Evolutionary conservation across 2,888 invertebrate genomes (phyloP).

Genomic region (Slavum lentiscoides): DNA sequence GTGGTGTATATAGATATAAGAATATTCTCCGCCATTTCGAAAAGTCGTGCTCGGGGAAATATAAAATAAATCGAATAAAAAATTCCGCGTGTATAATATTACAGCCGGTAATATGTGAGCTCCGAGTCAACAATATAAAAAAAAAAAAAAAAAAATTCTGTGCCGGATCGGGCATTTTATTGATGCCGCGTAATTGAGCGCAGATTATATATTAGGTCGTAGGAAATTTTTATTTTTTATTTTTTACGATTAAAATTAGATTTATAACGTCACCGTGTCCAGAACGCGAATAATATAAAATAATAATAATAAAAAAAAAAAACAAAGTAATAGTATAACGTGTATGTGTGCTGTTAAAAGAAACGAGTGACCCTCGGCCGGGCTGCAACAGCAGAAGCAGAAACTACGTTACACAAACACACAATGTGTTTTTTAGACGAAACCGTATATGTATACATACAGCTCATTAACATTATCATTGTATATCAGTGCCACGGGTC

Average conservation of each 20-base stretch:
- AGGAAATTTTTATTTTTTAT: not conserved
- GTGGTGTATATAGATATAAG: not conserved
- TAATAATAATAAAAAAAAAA: not conserved
- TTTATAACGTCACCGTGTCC: conserved; percentile 18
- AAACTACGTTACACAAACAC: not conserved
- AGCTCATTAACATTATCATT: conserved; percentile 43
- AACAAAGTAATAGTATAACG: too few species aligned
- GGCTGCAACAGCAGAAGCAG: not conserved
- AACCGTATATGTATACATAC: not conserved
- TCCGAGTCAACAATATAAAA: conserved; percentile 15
- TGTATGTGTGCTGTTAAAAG: conserved; percentile 15
- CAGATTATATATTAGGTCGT: conserved; percentile 13
- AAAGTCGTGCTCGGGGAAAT: conserved; percentile 26
- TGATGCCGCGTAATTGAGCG: conserved; percentile 22
- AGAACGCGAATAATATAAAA: conserved; percentile 24
- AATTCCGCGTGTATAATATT: not conserved
- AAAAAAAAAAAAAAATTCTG: conserved; percentile 9
- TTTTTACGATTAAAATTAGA: conserved; percentile 45
- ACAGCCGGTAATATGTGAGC: too few species aligned
- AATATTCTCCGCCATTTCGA: not conserved
- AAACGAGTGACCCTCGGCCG: conserved; percentile 34
- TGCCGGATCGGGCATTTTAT: conserved; percentile 34
- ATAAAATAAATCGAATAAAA: conserved; percentile 9
- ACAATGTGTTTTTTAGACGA: conserved; percentile 39
- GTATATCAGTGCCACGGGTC: conserved; percentile 18